Evolutionary conservation across 1,140 invertebrate genomes (phyloP).

Genomic region (Drosophila melanica): DNA sequence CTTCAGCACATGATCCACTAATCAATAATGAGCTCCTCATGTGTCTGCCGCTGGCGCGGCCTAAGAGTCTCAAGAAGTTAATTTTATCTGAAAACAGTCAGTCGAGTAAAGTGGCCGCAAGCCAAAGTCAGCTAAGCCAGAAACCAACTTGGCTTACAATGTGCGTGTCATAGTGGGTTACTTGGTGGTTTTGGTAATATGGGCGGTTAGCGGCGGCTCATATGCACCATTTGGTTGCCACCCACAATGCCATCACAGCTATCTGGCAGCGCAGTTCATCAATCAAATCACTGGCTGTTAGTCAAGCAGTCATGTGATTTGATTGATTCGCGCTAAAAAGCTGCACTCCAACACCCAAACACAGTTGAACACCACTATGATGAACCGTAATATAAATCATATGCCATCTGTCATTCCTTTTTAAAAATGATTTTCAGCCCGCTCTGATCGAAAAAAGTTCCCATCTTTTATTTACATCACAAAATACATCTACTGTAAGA

Average conservation of each 20-base stretch:
- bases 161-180: slow-evolving; percentile 68
- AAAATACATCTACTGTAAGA: no score
- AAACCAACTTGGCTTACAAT: slow-evolving; percentile 49
- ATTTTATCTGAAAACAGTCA: slow-evolving; percentile 53
- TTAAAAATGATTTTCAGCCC: no score
- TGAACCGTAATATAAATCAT: background rate
- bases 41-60: background rate
- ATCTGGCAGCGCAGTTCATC: slow-evolving; percentile 66
- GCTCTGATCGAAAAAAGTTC: no score
- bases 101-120: slow-evolving; percentile 46
- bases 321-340: slow-evolving; percentile 82
- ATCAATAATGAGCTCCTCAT: slow-evolving; percentile 67
- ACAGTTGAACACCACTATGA: slow-evolving; percentile 1
- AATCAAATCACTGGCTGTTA: slow-evolving; percentile 82
- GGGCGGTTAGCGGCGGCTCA: background rate
- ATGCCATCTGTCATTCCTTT: no score
- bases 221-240: slow-evolving; percentile 28
- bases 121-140: slow-evolving; percentile 25
- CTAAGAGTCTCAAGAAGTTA: slow-evolving; percentile 62
- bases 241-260: slow-evolving; percentile 34
- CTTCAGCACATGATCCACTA: slow-evolving; percentile 49
- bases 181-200: background rate
- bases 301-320: slow-evolving; percentile 82
- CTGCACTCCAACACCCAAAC: slow-evolving; percentile 58
- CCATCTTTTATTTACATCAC: no score